phyloP scores from a whole-genome alignment of 2,888 invertebrate genomes.

The Conchocele bisecta region DNA sequence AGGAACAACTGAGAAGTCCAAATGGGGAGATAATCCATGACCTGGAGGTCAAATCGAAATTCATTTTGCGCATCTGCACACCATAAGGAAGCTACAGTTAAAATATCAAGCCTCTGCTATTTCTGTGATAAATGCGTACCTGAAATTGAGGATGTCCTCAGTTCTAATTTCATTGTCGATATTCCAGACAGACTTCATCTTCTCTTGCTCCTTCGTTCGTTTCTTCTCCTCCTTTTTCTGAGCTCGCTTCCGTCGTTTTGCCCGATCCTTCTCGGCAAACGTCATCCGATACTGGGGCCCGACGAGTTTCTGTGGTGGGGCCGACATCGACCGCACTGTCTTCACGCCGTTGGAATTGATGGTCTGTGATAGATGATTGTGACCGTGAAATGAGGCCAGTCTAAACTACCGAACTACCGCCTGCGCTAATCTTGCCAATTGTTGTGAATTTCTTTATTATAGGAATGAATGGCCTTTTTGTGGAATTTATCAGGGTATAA shows the following conservation, averaged over 20 bases:
- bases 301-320: conserved; percentile 50
- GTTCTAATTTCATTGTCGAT: conserved; percentile 73
- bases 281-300: conserved; percentile 73
- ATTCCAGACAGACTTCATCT: conserved; percentile 76
- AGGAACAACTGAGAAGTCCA: no score
- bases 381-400: no score
- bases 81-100: neutral
- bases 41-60: no score
- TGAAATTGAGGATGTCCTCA: conserved; percentile 72
- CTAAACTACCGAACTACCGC: no score
- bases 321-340: conserved; percentile 42
- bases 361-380: conserved; percentile 42
- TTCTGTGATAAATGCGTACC: conserved; percentile 55
- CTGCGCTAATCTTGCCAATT: no score
- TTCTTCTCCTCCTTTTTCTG: conserved; percentile 76
- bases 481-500: no score
- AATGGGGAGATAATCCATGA: no score
- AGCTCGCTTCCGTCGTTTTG: conserved; percentile 59
- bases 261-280: conserved; percentile 69
- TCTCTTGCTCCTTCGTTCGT: conserved; percentile 71
- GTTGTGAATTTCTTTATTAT: no score
- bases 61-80: neutral
- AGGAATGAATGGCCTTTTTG: no score
- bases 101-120: neutral
- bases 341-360: conserved; percentile 43